Conservation (phyloP, 2,113 vertebrate species). For the Chitala chitala region DNA sequence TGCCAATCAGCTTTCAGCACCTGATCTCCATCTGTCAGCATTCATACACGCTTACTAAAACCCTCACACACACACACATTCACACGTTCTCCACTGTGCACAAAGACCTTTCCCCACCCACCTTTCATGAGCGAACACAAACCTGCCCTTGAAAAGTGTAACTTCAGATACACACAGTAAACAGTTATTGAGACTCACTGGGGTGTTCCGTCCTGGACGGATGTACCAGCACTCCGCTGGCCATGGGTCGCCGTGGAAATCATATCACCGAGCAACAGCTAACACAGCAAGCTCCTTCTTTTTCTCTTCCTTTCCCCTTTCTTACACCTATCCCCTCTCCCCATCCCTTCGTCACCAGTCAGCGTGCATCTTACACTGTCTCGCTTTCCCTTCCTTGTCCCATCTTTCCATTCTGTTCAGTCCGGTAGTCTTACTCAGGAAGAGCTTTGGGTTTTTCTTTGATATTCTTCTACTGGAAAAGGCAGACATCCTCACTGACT, state of each 20-base stretch:
- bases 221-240: background rate
- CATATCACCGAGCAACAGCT: background rate
- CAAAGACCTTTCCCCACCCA: no score
- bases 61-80: no score
- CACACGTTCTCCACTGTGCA: no score
- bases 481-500: background rate
- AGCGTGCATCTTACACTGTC: background rate
- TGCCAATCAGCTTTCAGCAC: no score
- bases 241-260: background rate
- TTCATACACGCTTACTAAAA: no score
- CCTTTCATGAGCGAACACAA: no score
- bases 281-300: background rate
- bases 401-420: background rate
- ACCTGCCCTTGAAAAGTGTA: no score
- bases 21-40: no score
- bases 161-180: no score
- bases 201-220: background rate
- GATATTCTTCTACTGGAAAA: background rate
- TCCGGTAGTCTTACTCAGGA: background rate
- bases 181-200: background rate
- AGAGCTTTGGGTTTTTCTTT: background rate
- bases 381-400: background rate
- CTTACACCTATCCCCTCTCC: background rate
- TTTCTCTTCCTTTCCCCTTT: background rate
- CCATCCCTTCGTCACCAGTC: background rate